A percentile compares a stretch with the other conserved stretches of the same genome.
phyloP scores from a whole-genome alignment of 2,888 invertebrate species.

The Eulithis prunata region DNA sequence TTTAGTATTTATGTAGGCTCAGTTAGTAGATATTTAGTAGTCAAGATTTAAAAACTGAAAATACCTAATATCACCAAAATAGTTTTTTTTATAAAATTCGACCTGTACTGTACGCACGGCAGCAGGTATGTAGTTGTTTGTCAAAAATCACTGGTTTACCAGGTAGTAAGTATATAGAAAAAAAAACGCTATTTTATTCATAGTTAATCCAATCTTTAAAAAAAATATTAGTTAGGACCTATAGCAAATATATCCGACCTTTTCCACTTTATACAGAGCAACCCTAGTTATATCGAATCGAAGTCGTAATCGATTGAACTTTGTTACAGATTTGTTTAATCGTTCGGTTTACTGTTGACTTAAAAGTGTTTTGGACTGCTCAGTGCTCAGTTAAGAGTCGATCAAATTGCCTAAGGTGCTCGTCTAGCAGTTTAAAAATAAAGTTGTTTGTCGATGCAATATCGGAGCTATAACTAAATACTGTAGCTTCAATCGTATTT shows the following conservation, averaged over 20 bases:
- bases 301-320: conserved; percentile 67
- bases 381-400: conserved; percentile 34
- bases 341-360: conserved; percentile 48
- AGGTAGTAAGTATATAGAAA: too few relatives aligned
- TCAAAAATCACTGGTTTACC: too few relatives aligned
- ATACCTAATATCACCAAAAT: too few relatives aligned
- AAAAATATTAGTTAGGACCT: not conserved
- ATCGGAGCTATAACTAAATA: conserved; percentile 1
- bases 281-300: conserved; percentile 52
- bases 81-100: too few relatives aligned
- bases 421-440: conserved; percentile 37
- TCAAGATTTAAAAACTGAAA: too few relatives aligned
- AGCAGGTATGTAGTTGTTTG: too few relatives aligned
- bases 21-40: too few relatives aligned
- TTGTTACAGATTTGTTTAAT: conserved; percentile 64
- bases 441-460: not conserved
- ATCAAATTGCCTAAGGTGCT: conserved; percentile 36
- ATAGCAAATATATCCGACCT: not conserved
- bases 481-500: not conserved
- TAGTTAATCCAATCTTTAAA: too few relatives aligned
- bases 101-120: too few relatives aligned
- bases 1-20: too few relatives aligned
- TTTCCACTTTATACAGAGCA: conserved; percentile 6
- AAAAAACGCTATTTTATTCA: too few relatives aligned
- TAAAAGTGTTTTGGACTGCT: conserved; percentile 38